phyloP scores from a whole-genome alignment of 2,888 invertebrate species.

The Latrodectus hesperus region DNA sequence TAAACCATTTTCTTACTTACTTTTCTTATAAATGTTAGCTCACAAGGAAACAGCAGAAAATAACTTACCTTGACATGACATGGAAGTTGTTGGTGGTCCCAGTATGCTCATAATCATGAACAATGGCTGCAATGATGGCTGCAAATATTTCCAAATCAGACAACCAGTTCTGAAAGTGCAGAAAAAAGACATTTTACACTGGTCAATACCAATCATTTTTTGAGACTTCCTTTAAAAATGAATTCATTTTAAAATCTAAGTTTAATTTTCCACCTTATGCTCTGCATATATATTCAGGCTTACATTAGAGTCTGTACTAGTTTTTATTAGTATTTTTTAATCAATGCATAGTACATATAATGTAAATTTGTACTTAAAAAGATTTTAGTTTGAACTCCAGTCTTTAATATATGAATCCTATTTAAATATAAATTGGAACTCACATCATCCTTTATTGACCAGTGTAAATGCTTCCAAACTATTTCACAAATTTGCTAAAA shows the following conservation, averaged over 20 bases:
- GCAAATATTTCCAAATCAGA: conserved; percentile 95
- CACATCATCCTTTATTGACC: conserved; percentile 44
- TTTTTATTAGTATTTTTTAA: too few relatives aligned
- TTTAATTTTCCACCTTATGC: conserved; percentile 54
- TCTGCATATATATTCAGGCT: conserved; percentile 8
- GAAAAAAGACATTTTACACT: conserved; percentile 35
- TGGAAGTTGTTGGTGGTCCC: conserved; percentile 98
- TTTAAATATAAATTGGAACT: conserved; percentile 19
- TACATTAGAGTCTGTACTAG: neutral
- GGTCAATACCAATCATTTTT: conserved; percentile 37
- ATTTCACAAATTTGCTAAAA: neutral
- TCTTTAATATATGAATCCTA: neutral
- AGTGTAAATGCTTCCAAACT: neutral
- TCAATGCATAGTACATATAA: too few relatives aligned
- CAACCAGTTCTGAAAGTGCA: conserved; percentile 85
- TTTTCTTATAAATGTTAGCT: neutral
- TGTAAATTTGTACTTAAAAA: neutral
- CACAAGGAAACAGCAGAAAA: neutral
- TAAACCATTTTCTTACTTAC: neutral
- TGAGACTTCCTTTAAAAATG: conserved; percentile 51
- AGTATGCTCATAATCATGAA: conserved; percentile 97
- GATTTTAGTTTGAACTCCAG: neutral
- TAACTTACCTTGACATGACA: conserved; percentile 87
- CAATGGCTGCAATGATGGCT: conserved; percentile 90
- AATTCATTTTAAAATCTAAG: neutral